Evolutionary conservation across 1,140 invertebrate species (phyloP).

Genomic region (Caenorhabditis brenneri): DNA sequence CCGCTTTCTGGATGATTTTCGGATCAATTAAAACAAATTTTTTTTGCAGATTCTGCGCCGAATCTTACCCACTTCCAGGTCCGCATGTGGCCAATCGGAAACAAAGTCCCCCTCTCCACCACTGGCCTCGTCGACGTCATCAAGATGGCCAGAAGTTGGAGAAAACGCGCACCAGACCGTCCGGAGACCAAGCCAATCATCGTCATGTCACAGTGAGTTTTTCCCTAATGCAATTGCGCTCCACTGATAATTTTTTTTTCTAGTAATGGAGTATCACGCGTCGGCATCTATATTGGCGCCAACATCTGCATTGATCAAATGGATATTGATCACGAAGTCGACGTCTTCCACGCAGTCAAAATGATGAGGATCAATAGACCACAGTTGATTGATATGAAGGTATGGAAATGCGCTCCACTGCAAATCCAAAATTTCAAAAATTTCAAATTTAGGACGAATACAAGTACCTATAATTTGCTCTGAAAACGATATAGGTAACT

Average conservation of each 20-base stretch:
- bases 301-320: slow-evolving; percentile 98
- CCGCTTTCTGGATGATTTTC: too few species aligned
- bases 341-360: slow-evolving; percentile 95
- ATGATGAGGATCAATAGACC: slow-evolving; percentile 87
- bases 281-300: slow-evolving; percentile 91
- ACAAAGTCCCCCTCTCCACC: slow-evolving; percentile 89
- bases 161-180: slow-evolving; percentile 88
- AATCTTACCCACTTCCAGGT: slow-evolving; percentile 55
- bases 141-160: slow-evolving; percentile 97
- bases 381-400: slow-evolving; percentile 69
- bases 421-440: background rate
- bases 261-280: slow-evolving; percentile 88
- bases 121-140: slow-evolving; percentile 95
- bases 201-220: slow-evolving; percentile 88
- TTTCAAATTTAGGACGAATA: slow-evolving; percentile 59
- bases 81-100: slow-evolving; percentile 85
- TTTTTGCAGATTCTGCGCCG: too few species aligned
- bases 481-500: too few species aligned
- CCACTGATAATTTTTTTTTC: slow-evolving; percentile 58
- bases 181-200: slow-evolving; percentile 80
- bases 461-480: slow-evolving; percentile 64
- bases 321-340: slow-evolving; percentile 92
- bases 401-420: slow-evolving; percentile 47
- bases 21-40: too few species aligned
- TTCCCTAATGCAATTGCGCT: too few species aligned